phyloP scores from a whole-genome alignment of 2,797 vertebrate genomes.

The Xiphorhynchus erythropygius region DNA sequence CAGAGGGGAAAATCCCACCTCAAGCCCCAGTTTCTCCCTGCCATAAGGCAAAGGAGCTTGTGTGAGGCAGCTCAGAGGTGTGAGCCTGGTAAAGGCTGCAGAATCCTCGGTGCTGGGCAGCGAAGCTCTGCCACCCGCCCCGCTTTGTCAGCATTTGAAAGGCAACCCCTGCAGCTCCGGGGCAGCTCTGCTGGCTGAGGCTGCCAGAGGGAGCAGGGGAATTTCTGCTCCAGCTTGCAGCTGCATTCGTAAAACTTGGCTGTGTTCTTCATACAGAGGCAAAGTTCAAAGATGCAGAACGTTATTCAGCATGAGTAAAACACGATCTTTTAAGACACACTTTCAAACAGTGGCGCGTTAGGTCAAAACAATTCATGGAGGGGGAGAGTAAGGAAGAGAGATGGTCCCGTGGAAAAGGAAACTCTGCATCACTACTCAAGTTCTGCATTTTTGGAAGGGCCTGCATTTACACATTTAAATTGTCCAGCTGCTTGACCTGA shows the following conservation, averaged over 20 bases:
- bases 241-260: constrained; percentile 33
- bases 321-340: constrained; percentile 54
- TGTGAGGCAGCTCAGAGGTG: accelerated
- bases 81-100: not conserved
- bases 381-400: not conserved
- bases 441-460: not conserved
- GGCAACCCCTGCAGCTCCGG: not conserved
- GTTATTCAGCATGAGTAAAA: constrained; percentile 67
- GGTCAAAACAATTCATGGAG: constrained; percentile 12
- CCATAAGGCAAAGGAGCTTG: not conserved
- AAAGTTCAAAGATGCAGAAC: constrained; percentile 68
- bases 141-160: not conserved
- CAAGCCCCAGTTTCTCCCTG: not conserved
- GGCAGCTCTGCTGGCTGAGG: constrained; percentile 58
- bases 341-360: constrained; percentile 27
- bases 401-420: not conserved
- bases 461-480: not conserved
- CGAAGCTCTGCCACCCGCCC: not conserved
- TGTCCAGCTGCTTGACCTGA: not conserved
- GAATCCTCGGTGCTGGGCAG: not conserved
- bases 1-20: not conserved
- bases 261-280: constrained; percentile 38
- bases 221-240: constrained; percentile 44
- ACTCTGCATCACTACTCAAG: not conserved
- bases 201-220: constrained; percentile 46